Evolutionary conservation across 2,888 invertebrate species (phyloP).

Genomic region (Cryptocephalus primarius): DNA sequence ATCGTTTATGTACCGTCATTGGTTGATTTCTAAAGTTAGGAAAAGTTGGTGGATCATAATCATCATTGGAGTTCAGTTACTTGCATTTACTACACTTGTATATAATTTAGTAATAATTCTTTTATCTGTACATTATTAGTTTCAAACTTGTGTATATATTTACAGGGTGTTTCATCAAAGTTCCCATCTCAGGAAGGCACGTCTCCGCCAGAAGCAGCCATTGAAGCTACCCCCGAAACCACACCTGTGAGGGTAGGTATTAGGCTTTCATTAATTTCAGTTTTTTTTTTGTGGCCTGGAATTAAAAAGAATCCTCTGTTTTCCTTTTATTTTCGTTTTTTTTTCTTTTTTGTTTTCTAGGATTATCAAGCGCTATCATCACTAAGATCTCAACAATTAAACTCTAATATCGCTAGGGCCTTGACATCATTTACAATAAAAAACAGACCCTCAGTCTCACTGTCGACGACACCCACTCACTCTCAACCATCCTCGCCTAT

Average conservation of each 20-base stretch:
- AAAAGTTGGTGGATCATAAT: too few relatives aligned
- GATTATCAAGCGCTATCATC: slow-evolving; percentile 8
- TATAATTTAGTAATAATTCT: too few relatives aligned
- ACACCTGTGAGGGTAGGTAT: slow-evolving; percentile 60
- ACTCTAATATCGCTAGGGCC: slow-evolving; percentile 57
- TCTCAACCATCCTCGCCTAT: slow-evolving; percentile 62
- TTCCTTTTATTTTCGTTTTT: slow-evolving; percentile 2
- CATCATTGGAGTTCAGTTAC: too few relatives aligned
- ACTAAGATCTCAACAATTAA: slow-evolving; percentile 39
- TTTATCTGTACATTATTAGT: too few relatives aligned
- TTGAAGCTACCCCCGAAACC: slow-evolving; percentile 83
- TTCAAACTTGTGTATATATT: neutral
- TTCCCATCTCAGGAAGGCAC: slow-evolving; percentile 44
- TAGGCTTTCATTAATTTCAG: neutral
- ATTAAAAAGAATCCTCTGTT: neutral
- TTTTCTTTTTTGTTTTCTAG: slow-evolving; percentile 8
- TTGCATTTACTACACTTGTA: too few relatives aligned
- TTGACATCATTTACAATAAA: slow-evolving; percentile 40
- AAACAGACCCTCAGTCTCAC: slow-evolving; percentile 30
- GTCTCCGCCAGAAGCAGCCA: slow-evolving; percentile 76
- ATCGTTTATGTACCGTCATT: too few relatives aligned
- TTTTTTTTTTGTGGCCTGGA: neutral
- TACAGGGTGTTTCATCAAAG: slow-evolving; percentile 11
- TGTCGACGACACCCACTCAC: slow-evolving; percentile 36
- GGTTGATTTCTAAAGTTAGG: too few relatives aligned